Percentiles rank a stretch among this genome's conserved stretches.
Evolutionary conservation across 2,113 vertebrate genomes (phyloP).

Genomic region (Procapra przewalskii): DNA sequence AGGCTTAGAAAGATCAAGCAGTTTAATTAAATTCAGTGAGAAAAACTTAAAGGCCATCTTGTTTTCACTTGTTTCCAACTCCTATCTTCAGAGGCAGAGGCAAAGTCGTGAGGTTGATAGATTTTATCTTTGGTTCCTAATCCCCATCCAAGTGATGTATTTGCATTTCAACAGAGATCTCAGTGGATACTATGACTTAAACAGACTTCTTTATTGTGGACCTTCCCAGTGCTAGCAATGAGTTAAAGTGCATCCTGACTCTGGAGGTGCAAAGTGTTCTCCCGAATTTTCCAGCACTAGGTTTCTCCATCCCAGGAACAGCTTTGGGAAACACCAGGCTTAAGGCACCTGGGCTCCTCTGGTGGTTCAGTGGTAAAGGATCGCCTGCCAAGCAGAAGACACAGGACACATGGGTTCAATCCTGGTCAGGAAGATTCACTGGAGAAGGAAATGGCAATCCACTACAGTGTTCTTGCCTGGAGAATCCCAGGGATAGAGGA

Average conservation of each 20-base stretch:
- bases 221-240: neutral
- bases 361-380: neutral
- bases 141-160: neutral
- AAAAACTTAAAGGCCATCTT: conserved; percentile 48
- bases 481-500: neutral
- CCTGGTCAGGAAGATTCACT: neutral
- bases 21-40: conserved; percentile 55
- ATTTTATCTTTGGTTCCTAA: neutral
- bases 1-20: conserved; percentile 52
- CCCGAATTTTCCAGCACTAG: neutral
- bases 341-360: neutral
- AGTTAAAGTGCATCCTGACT: neutral
- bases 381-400: neutral
- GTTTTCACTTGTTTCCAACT: neutral
- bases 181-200: neutral
- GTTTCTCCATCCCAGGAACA: neutral
- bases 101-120: neutral
- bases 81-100: neutral
- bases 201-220: neutral
- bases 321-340: neutral
- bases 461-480: neutral
- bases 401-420: neutral
- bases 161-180: conserved; percentile 20
- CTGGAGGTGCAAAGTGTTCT: neutral
- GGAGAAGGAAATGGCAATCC: neutral